These are phyloP conservation scores for Myotis yumanensis DNA, from an alignment of 2,113 vertebrate genomes.

Conservation along the genomic window DNA sequence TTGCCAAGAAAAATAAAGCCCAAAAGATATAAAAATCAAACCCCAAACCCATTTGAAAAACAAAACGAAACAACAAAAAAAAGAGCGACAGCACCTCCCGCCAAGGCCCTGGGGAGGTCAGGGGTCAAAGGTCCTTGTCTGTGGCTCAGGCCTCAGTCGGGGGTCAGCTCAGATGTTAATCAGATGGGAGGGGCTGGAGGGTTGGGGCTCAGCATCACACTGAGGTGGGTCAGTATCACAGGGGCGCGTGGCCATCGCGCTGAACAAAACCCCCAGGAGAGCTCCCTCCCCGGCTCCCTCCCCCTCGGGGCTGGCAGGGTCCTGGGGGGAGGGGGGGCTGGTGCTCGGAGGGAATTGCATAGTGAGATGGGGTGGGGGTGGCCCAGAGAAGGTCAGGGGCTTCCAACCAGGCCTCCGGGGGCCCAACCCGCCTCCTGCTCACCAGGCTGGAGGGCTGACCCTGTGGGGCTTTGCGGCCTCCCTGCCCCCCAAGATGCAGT, in stretches of 20 bases:
- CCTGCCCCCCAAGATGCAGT: neutral
- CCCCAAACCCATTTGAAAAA: slow-evolving; percentile 79
- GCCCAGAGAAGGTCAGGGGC: slow-evolving; percentile 61
- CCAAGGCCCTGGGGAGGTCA: slow-evolving; percentile 81
- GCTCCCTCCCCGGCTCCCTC: neutral
- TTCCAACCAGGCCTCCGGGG: neutral
- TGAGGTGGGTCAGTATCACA: slow-evolving; percentile 74
- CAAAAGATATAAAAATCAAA: slow-evolving; percentile 70
- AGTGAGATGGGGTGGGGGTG: slow-evolving; percentile 79
- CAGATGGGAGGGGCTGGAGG: slow-evolving; percentile 68
- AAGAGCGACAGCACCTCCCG: slow-evolving; percentile 84
- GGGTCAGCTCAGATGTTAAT: slow-evolving; percentile 81
- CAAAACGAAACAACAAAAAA: neutral
- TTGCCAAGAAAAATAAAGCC: slow-evolving; percentile 84
- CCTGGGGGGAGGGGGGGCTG: slow-evolving; percentile 50
- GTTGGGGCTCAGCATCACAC: slow-evolving; percentile 61
- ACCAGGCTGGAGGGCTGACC: neutral
- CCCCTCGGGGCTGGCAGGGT: neutral
- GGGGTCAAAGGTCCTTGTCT: slow-evolving; percentile 71
- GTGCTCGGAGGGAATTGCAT: slow-evolving; percentile 81
- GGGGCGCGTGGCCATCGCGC: slow-evolving; percentile 79
- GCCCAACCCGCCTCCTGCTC: neutral
- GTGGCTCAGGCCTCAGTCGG: slow-evolving; percentile 79
- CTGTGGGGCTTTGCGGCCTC: neutral
- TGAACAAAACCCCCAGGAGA: slow-evolving; percentile 72